Evolutionary conservation across 2,888 invertebrate genomes (phyloP).

Genomic region (Omphaloscelis lunosa): DNA sequence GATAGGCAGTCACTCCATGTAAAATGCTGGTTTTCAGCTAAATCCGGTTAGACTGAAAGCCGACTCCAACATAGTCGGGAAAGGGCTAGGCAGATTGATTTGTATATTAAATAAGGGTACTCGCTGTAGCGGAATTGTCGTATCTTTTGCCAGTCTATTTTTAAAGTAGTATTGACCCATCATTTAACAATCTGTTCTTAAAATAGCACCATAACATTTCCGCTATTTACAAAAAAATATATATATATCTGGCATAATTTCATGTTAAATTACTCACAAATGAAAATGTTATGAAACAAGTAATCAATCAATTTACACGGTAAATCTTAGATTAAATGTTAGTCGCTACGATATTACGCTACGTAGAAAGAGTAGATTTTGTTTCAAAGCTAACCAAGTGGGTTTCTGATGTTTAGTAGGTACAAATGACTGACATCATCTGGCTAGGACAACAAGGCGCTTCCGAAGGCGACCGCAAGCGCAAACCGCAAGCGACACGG

Average conservation of each 20-base stretch:
- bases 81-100: too few relatives aligned
- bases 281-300: constrained; percentile 35
- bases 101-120: too few relatives aligned
- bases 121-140: too few relatives aligned
- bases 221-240: not conserved
- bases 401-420: not conserved
- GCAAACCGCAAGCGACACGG: too few relatives aligned
- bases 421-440: not conserved
- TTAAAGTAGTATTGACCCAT: not conserved
- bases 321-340: not conserved
- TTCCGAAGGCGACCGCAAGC: too few relatives aligned
- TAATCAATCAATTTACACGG: not conserved
- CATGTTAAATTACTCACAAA: constrained; percentile 5
- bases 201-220: too few relatives aligned
- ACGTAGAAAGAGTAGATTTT: not conserved
- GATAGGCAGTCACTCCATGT: too few relatives aligned
- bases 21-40: too few relatives aligned
- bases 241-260: constrained; percentile 13
- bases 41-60: too few relatives aligned
- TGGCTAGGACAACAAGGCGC: too few relatives aligned
- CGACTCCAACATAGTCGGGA: too few relatives aligned
- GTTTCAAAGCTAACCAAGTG: constrained; percentile 10
- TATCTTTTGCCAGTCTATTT: not conserved
- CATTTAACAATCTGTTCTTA: not conserved
- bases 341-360: constrained; percentile 7